Percentiles rank a stretch among this genome's conserved stretches.
Conservation (phyloP, 2,888 invertebrate genomes). For the Linnaemya vulpina region DNA sequence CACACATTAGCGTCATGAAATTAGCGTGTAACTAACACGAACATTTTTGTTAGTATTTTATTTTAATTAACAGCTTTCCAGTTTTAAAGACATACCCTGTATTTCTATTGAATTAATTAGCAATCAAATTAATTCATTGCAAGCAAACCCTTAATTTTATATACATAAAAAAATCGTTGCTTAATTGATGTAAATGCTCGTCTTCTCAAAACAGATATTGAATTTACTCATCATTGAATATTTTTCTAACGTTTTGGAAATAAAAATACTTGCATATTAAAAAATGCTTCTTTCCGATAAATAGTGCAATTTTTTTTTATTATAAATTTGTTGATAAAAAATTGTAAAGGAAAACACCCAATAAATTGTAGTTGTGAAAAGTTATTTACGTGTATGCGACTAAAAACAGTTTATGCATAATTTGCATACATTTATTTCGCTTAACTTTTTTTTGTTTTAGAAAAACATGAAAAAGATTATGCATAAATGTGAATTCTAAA, state of each 20-base stretch:
- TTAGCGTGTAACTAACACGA: neutral
- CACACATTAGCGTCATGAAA: neutral
- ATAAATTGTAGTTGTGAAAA: conserved; percentile 24
- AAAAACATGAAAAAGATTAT: neutral
- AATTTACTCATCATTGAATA: conserved; percentile 11
- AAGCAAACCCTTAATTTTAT: neutral
- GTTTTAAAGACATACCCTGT: neutral
- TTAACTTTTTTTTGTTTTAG: neutral
- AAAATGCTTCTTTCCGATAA: neutral
- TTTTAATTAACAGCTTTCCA: neutral
- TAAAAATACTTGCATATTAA: neutral
- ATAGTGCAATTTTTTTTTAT: too few species aligned
- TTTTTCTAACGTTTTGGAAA: conserved; percentile 5
- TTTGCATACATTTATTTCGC: conserved; percentile 21
- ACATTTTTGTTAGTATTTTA: neutral
- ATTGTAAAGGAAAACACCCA: neutral
- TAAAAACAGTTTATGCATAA: conserved; percentile 5
- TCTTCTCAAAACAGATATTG: neutral
- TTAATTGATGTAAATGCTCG: conserved; percentile 14
- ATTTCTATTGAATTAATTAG: neutral
- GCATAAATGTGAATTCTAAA: conserved; percentile 21
- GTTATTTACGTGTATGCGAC: conserved; percentile 1
- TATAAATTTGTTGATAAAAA: neutral
- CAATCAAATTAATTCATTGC: conserved; percentile 32
- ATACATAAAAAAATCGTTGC: conserved; percentile 9